Evolutionary conservation across 2,113 vertebrate species (phyloP).

Genomic region (Prolemur simus): DNA sequence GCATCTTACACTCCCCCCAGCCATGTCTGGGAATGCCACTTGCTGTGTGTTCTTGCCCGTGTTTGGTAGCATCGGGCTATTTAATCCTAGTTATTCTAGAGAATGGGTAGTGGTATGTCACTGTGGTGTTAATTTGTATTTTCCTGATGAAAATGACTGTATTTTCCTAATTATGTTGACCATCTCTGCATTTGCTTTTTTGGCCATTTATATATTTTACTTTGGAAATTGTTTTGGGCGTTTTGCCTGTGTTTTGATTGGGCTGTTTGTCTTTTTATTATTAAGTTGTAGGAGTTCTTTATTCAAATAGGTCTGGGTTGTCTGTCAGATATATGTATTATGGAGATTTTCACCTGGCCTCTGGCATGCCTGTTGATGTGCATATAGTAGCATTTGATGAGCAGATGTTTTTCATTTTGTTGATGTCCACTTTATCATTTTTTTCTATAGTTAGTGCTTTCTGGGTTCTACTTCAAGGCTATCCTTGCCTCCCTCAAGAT

Average conservation of each 20-base stretch:
- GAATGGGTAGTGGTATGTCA: neutral
- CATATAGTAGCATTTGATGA: neutral
- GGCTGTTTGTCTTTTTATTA: neutral
- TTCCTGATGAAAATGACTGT: neutral
- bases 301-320: neutral
- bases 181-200: neutral
- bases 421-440: neutral
- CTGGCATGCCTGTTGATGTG: neutral
- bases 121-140: neutral
- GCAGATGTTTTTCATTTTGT: neutral
- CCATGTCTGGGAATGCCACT: neutral
- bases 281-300: neutral
- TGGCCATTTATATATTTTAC: neutral
- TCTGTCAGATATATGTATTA: neutral
- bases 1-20: neutral
- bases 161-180: neutral
- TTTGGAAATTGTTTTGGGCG: neutral
- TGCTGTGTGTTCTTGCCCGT: neutral
- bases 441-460: neutral
- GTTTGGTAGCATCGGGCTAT: neutral
- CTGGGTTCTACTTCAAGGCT: neutral
- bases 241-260: neutral
- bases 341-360: neutral
- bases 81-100: neutral
- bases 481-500: neutral